phyloP scores from a whole-genome alignment of 2,113 vertebrate genomes.

The Hepsetus odoe region DNA sequence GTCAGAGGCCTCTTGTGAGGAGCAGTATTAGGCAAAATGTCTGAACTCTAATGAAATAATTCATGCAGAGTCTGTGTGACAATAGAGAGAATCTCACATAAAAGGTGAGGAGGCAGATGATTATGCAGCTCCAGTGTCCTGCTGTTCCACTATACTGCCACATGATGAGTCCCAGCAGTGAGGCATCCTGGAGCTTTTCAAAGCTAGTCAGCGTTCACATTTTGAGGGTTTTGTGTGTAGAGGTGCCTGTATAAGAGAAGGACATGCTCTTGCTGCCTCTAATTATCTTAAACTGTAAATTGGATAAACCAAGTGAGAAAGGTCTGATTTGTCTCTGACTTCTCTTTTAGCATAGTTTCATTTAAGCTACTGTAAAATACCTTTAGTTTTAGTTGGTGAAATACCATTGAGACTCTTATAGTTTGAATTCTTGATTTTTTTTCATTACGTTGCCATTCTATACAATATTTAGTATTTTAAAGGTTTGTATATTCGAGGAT shows the following conservation, averaged over 20 bases:
- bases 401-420: background rate
- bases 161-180: background rate
- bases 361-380: background rate
- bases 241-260: background rate
- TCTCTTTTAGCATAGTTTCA: background rate
- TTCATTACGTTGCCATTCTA: no score
- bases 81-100: conserved; percentile 41
- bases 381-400: background rate
- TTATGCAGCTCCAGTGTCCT: conserved; percentile 32
- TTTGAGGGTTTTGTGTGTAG: background rate
- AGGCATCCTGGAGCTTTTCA: background rate
- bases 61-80: conserved; percentile 32
- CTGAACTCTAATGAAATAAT: conserved; percentile 41
- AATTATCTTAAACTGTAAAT: conserved; percentile 42
- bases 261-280: conserved; percentile 25
- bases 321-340: background rate
- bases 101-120: conserved; percentile 44
- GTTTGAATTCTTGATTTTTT: no score
- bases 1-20: conserved; percentile 7
- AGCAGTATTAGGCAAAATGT: conserved; percentile 18
- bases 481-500: no score
- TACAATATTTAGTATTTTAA: no score
- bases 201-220: conserved; percentile 1
- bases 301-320: conserved; percentile 9
- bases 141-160: conserved; percentile 20